phyloP scores from a whole-genome alignment of 2,888 invertebrate species.

The Gnatocerus cornutus region DNA sequence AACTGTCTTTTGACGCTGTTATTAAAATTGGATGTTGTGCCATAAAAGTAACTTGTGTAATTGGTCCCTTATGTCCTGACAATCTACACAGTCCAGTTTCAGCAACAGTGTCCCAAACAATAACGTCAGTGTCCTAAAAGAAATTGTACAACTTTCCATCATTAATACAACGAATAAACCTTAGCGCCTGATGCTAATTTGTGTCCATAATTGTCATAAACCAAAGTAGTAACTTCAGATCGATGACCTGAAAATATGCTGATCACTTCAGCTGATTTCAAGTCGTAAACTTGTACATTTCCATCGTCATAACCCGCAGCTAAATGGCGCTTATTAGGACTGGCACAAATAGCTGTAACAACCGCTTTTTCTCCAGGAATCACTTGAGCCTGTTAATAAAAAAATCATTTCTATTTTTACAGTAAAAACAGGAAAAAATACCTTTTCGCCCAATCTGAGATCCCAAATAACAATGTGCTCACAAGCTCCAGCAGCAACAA shows the following conservation, averaged over 20 bases:
- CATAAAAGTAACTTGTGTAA: slow-evolving; percentile 88
- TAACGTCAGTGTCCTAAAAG: slow-evolving; percentile 88
- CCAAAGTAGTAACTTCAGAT: slow-evolving; percentile 86
- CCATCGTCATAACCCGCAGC: slow-evolving; percentile 97
- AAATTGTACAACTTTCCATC: not conserved
- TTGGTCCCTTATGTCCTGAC: slow-evolving; percentile 91
- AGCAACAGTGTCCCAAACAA: slow-evolving; percentile 95
- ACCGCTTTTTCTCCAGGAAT: slow-evolving; percentile 87
- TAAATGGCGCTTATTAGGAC: slow-evolving; percentile 84
- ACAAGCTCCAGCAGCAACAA: slow-evolving; percentile 92
- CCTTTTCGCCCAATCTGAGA: slow-evolving; percentile 87
- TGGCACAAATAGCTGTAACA: slow-evolving; percentile 84
- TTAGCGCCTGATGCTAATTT: slow-evolving; percentile 92
- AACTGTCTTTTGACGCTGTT: slow-evolving; percentile 93
- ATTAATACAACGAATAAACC: slow-evolving; percentile 70
- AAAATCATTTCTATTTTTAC: slow-evolving; percentile 13
- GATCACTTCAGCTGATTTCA: slow-evolving; percentile 81
- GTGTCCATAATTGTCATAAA: slow-evolving; percentile 89
- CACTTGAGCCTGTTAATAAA: slow-evolving; percentile 78
- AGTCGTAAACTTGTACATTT: slow-evolving; percentile 86
- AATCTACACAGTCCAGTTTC: slow-evolving; percentile 92
- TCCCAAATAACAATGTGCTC: slow-evolving; percentile 98
- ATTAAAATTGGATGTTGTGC: slow-evolving; percentile 80
- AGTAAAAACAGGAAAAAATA: slow-evolving; percentile 65
- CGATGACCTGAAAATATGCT: slow-evolving; percentile 90